Percentiles rank a stretch among this genome's conserved stretches.
These are phyloP conservation scores for Eupristina koningsbergeri DNA, from an alignment of 1,140 invertebrate genomes.

Conservation along the genomic window DNA sequence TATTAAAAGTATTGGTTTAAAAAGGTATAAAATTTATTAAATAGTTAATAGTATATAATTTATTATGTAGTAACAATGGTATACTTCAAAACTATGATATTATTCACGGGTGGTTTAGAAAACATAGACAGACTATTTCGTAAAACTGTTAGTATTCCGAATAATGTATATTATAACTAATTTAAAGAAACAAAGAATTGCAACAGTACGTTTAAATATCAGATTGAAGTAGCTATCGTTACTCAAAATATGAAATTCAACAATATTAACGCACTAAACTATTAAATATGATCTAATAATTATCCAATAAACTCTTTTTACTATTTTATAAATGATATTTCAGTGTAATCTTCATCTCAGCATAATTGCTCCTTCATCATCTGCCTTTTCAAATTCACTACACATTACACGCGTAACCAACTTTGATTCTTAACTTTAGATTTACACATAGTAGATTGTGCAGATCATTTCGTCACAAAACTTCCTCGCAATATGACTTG, in stretches of 20 bases:
- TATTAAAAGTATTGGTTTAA: too few relatives aligned
- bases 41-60: too few relatives aligned
- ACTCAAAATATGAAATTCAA: background rate
- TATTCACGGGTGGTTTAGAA: background rate
- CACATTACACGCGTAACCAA: background rate
- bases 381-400: background rate
- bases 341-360: background rate
- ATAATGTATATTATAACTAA: background rate
- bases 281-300: background rate
- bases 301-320: background rate
- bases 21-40: too few relatives aligned
- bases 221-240: too few relatives aligned
- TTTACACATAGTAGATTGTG: background rate
- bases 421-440: too few relatives aligned
- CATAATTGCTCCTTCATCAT: background rate
- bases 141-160: background rate
- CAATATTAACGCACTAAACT: background rate
- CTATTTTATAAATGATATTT: background rate
- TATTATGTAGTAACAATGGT: too few relatives aligned
- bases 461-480: background rate
- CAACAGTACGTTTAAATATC: too few relatives aligned
- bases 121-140: background rate
- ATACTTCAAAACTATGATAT: background rate
- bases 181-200: too few relatives aligned
- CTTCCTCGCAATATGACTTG: background rate